Evolutionary conservation across 2,113 vertebrate genomes (phyloP), one percentile per base, ranked within the genome.

Genomic region (Phylloscopus whistleri): DNA sequence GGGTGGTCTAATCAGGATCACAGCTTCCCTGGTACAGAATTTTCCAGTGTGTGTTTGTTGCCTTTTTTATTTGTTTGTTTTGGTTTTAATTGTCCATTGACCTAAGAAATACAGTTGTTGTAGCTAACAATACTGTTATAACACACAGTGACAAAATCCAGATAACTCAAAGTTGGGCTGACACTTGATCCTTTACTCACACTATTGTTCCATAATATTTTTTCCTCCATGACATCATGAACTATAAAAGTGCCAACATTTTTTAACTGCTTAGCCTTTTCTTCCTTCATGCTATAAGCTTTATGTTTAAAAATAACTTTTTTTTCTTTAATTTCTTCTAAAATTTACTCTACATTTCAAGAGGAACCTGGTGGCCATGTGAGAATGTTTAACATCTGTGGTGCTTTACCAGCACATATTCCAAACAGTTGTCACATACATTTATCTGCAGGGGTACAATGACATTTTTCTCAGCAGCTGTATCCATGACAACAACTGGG

Each of bases 221-320:
- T 96, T 97, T 94, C 94, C 96, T 96, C 90, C 95, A 95, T 97
- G 95, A 96, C 93, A 96, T 97, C 95, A 96, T 93, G 92, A 94
- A 39, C 88, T 84, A 84, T 89, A 83, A 67, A 94, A 87, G 90
- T 93, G 94, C 96, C 96, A 97, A 90, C 58, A 13, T 73, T 94
- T 93, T 80, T 91, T 27, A 52, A 63, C 83, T 3, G 59, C 77
- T 56, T 90, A 56, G 80, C 68, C 64, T 91, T 94, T 95, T 89
- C 77, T 91, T 93, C 64, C 63, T 85, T 90, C 70, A 63, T 63
- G 43, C 78, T 35, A 43, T 58, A 88, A 83, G 69, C 49, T 93
- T 96, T 92, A 46, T 53, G 49, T 78, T 95, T 95, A 67, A 95
- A 94, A 96, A 92, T 52, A 83, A 35, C n/a, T 10, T 41, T 5